phyloP scores from a whole-genome alignment of 2,888 invertebrate genomes.

The Acrocyrtus sp. region DNA sequence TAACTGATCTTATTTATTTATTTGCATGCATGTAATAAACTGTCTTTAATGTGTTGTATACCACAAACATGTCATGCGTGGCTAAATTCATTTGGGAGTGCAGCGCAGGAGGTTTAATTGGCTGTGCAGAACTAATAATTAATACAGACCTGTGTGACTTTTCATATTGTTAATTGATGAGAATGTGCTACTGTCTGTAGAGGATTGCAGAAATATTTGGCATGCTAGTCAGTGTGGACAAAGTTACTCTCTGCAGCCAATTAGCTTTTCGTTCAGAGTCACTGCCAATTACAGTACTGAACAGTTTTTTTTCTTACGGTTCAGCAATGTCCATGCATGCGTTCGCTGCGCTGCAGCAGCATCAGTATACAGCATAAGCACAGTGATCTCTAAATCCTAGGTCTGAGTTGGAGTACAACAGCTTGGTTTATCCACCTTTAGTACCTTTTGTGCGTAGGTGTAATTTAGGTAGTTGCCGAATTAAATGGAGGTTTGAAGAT shows the following conservation, averaged over 20 bases:
- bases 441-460: neutral
- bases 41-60: too few species aligned
- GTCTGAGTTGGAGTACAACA: too few species aligned
- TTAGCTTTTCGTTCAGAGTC: constrained; percentile 45
- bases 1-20: too few species aligned
- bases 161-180: neutral
- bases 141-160: neutral
- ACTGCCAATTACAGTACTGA: constrained; percentile 40
- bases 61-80: neutral
- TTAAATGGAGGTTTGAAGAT: neutral
- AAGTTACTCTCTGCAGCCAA: constrained; percentile 17
- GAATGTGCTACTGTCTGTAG: too few species aligned
- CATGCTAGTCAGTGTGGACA: neutral
- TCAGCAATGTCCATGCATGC: constrained; percentile 9
- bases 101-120: neutral
- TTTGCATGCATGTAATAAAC: too few species aligned
- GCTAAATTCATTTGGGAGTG: neutral
- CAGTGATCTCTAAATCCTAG: too few species aligned
- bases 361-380: neutral
- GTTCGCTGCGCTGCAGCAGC: neutral
- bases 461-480: neutral
- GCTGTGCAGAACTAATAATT: neutral
- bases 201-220: neutral
- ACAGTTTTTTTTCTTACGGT: constrained; percentile 36
- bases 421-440: too few species aligned